Evolutionary conservation across 2,797 vertebrate species (phyloP), one percentile per base, ranked within the genome.

Genomic region (Crenuchus spilurus): DNA sequence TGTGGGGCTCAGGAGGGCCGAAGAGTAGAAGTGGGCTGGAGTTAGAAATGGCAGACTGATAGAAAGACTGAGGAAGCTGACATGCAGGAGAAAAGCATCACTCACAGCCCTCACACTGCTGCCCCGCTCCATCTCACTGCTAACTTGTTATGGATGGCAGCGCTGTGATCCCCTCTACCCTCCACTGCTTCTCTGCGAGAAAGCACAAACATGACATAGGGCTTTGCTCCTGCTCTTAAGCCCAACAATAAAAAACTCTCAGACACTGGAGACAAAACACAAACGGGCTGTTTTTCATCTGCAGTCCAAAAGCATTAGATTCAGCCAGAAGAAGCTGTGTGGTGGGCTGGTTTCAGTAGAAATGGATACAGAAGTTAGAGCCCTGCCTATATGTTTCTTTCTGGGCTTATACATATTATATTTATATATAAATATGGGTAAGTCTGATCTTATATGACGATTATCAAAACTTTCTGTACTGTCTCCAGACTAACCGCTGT

Each of bases 131-230:
- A 67, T 77, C 52, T 48, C 30, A 58, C 64, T 41, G 37, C 58
- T 72, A 54, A 72, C 63, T 66, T 72, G 70, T 72, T 63, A 52
- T 9, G 0, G 70, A 72, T 33, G 16, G 18, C 22, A 41, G 6
- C n/a, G 46, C 64, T 48, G 24, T 33, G 30, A 62, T 55, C 22
- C 39, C 57, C 22, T 65, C 71, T 24, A 0, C 41, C 28, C 41
- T n/a, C 42, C 26, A 48, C 52, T 51, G 22, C 10, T 51, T 6
- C 35, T 26, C 54, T 39, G 28, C 24, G 31, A 61, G 39, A 4
- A n/a, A 70, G 61, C 2, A 22, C 51, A 74, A 71, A 79, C 57
- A 67, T 63, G 61, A 76, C 44, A 55, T 41, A 74, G 22, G 55
- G 28, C 48, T 73, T 42, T 20, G 26, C 52, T 57, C 41, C 48